Conservation (phyloP, 35 echinoderm and acorn worm genomes). For the Heliocidaris erythrogramma region DNA sequence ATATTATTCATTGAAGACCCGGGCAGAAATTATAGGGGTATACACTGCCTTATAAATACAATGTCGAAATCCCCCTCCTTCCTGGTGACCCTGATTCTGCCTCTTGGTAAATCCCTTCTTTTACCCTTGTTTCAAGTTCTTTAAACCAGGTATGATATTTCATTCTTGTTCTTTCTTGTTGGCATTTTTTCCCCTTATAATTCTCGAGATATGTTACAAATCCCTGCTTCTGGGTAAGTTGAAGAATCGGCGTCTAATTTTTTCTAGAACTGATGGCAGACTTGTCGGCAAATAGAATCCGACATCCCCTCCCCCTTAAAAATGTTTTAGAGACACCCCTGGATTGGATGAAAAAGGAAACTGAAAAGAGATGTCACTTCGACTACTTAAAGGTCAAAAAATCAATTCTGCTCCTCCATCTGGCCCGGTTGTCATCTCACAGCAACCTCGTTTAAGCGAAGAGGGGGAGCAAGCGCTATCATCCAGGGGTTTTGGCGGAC, state of each 20-base stretch:
- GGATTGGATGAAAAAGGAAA: not conserved
- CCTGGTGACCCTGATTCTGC: not conserved
- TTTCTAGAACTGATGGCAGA: too few relatives aligned
- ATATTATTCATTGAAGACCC: too few relatives aligned
- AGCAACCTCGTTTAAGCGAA: not conserved
- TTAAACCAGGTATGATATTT: not conserved
- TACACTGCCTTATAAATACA: too few relatives aligned
- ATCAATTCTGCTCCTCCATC: not conserved
- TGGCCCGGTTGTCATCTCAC: constrained; percentile 7
- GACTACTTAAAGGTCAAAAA: not conserved
- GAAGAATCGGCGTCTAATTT: too few relatives aligned
- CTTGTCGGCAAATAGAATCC: not conserved
- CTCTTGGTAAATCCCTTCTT: too few relatives aligned
- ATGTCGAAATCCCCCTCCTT: not conserved
- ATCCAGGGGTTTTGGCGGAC: too few relatives aligned
- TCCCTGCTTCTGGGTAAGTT: too few relatives aligned
- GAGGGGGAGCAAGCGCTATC: not conserved
- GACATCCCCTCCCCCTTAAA: not conserved
- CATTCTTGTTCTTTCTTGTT: not conserved
- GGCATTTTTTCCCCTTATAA: not conserved
- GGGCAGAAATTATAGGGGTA: too few relatives aligned
- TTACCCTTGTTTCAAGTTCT: not conserved
- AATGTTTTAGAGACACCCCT: not conserved
- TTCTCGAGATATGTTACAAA: not conserved
- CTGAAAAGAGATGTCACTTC: not conserved